Base-by-base conservation (phyloP, 1,140 invertebrate species). In the Neodiprion lecontei region DNA sequence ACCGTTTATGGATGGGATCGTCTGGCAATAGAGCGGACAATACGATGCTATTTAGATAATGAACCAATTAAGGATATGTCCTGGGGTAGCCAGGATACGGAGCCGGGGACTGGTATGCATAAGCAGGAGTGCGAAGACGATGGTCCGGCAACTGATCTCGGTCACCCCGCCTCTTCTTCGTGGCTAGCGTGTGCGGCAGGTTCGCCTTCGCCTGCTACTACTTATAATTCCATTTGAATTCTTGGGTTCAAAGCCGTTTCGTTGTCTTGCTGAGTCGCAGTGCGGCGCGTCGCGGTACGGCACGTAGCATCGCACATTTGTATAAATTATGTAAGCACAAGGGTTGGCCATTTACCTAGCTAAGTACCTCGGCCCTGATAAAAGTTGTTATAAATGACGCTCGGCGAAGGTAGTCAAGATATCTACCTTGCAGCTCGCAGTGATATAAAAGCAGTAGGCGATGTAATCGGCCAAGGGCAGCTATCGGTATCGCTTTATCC, bases 31-130 rank as follows among this genome's bases (percentile, higher is more conserved):
- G 53, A 61, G 53, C 53, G 53, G 53, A 61, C 53, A 61, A 61
- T 61, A 61, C 53, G 53, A 61, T 61, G 53, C 53, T 61, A 61
- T 61, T 61, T 61, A 61, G 53, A 61, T 61, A 61, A 61, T 61
- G 53, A 61, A 61, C 53, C 53, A 61, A 61, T 61, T 61, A 61
- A 61, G 53, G 53, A 61, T 61, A 61, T 61, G 53, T 61, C 53
- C 11, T 61, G 53, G 11, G 11, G 11, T 40, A 40, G 28, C 28
- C 28, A 40, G 28, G 28, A 40, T 40, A 40, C 53, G 53, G 53
- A 17, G 53, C 53, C 9, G 11, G 53, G 53, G 53, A 61, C 53
- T 61, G n/a, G 53, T 61, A 61, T 61, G 53, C 53, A 61, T 61
- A 61, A 61, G 53, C n/a, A 61, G 11, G 53, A 61, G 53, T 61